phyloP scores from a whole-genome alignment of 2,888 invertebrate species.

The Halictus quadricinctus region DNA sequence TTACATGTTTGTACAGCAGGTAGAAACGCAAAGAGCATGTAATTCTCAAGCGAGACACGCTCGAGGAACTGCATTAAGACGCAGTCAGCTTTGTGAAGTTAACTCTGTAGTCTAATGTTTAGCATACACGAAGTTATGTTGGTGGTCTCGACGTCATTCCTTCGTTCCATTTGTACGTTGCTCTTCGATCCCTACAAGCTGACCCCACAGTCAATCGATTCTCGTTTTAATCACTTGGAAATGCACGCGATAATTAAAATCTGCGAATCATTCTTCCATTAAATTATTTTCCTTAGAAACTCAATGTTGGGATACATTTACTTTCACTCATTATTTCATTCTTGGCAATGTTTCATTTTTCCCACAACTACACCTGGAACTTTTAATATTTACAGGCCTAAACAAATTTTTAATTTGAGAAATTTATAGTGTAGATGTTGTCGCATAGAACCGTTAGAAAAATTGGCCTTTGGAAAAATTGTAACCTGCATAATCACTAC shows the following conservation, averaged over 20 bases:
- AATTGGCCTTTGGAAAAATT: no score
- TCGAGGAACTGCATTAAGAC: background rate
- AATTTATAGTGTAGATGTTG: no score
- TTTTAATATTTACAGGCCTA: no score
- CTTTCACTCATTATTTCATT: background rate
- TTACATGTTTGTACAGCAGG: background rate
- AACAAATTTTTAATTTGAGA: no score
- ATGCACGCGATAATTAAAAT: background rate
- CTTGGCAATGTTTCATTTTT: no score
- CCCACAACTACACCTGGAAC: no score
- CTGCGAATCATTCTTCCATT: background rate
- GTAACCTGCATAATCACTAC: no score
- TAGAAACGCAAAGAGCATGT: background rate
- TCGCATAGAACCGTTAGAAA: no score
- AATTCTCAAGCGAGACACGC: background rate
- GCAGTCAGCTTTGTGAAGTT: slow-evolving; percentile 9
- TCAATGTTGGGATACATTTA: background rate
- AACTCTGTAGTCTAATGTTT: slow-evolving; percentile 13
- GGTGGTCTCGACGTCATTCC: background rate
- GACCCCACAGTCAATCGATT: background rate
- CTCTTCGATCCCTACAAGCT: background rate
- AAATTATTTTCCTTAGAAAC: background rate
- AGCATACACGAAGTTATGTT: background rate
- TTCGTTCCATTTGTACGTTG: background rate
- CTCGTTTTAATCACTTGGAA: background rate